Conservation (phyloP, 2,113 vertebrate genomes). For the Grus americana region DNA sequence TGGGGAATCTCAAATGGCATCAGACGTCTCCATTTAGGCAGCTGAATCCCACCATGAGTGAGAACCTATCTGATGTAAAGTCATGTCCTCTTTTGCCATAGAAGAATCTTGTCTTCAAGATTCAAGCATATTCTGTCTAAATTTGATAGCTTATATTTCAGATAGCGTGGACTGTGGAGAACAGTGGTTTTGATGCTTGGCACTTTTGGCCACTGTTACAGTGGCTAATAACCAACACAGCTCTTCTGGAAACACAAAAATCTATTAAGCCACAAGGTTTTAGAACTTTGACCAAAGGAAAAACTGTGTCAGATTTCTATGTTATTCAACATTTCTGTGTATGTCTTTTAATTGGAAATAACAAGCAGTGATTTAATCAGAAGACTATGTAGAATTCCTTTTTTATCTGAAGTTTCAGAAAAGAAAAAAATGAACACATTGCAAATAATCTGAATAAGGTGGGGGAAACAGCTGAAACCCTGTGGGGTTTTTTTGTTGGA, state of each 20-base stretch:
- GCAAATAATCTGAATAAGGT: neutral
- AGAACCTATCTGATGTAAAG: neutral
- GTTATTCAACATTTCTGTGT: neutral
- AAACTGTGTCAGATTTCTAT: neutral
- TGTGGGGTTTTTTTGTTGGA: neutral
- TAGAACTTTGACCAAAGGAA: neutral
- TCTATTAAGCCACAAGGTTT: neutral
- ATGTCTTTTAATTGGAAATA: neutral
- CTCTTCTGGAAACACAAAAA: neutral
- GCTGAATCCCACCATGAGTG: neutral
- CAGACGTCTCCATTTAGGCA: neutral
- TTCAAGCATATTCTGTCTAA: neutral
- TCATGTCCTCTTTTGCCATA: neutral
- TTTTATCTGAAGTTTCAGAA: neutral
- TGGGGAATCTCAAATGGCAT: neutral
- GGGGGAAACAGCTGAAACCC: neutral
- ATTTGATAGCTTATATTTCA: neutral
- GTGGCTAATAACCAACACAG: neutral
- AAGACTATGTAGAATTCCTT: neutral
- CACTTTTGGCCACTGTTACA: neutral
- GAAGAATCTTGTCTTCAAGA: neutral
- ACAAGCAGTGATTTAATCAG: neutral
- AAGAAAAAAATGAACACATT: rapidly evolving
- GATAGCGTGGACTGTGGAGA: neutral
- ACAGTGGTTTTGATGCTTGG: neutral